These are phyloP conservation scores for Pitangus sulphuratus DNA, from an alignment of 2,797 vertebrate genomes.

Conservation along the genomic window DNA sequence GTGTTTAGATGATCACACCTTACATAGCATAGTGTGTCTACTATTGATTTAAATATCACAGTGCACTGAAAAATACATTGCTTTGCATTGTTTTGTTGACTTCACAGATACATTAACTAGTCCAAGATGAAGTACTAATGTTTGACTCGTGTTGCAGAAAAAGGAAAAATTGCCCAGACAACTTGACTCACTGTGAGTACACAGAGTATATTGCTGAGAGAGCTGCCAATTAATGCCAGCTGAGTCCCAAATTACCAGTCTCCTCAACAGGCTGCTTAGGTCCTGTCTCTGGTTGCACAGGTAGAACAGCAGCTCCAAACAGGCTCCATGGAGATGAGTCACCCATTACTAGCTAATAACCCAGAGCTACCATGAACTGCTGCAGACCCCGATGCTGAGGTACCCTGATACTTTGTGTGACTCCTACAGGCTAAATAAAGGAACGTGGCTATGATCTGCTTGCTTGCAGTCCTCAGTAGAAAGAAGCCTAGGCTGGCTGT, in stretches of 20 bases:
- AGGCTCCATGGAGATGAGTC: not conserved
- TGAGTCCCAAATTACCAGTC: not conserved
- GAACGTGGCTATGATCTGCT: not conserved
- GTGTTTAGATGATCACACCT: not conserved
- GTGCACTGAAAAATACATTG: not conserved
- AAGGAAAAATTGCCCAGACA: not conserved
- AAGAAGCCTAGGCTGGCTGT: not conserved
- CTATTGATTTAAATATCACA: not conserved
- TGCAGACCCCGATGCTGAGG: not conserved
- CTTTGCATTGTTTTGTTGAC: not conserved
- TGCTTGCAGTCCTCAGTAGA: not conserved
- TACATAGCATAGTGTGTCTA: rapidly evolving
- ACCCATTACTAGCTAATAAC: not conserved
- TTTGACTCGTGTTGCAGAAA: not conserved
- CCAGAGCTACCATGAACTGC: not conserved
- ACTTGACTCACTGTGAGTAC: not conserved
- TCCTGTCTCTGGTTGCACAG: not conserved
- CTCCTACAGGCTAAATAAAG: not conserved
- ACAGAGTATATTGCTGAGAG: not conserved
- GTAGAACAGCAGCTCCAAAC: not conserved
- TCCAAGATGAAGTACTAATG: not conserved
- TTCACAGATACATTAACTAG: not conserved
- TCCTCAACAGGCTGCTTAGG: rapidly evolving
- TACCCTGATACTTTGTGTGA: not conserved
- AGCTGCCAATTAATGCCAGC: not conserved